A percentile compares a stretch with the other conserved stretches of the same genome.
Conservation (phyloP, 1,140 invertebrate genomes). For the Saccostrea cuccullata region DNA sequence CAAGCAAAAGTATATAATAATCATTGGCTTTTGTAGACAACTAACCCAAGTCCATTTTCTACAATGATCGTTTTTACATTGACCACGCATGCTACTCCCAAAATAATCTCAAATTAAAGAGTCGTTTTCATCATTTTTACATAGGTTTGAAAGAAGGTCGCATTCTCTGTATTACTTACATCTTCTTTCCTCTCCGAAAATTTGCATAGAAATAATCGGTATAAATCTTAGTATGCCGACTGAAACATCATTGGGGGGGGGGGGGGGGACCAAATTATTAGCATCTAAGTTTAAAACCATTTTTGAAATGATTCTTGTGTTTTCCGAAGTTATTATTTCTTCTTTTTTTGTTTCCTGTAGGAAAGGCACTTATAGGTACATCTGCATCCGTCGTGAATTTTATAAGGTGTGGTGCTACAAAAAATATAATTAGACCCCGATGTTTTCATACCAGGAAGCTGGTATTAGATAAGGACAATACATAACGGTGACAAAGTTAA, state of each 20-base stretch:
- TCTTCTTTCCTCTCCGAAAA: constrained; percentile 45
- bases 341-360: neutral
- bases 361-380: no score
- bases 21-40: constrained; percentile 50
- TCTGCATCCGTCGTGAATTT: no score
- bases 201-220: constrained; percentile 61
- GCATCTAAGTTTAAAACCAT: constrained; percentile 54
- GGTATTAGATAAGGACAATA: constrained; percentile 61
- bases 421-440: constrained; percentile 45
- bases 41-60: constrained; percentile 43
- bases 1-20: constrained; percentile 44
- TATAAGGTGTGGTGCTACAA: no score
- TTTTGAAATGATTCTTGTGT: constrained; percentile 1
- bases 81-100: constrained; percentile 37
- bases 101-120: constrained; percentile 43
- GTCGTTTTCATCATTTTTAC: no score
- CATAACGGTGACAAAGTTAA: constrained; percentile 60
- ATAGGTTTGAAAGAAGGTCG: no score
- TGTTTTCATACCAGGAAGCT: constrained; percentile 49
- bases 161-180: no score
- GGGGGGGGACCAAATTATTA: constrained; percentile 55
- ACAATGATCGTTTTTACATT: neutral
- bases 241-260: constrained; percentile 57
- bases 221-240: constrained; percentile 55
- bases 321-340: constrained; percentile 43